Conservation (phyloP, 2,797 vertebrate genomes). For the Mormyrus proboscirostris region DNA sequence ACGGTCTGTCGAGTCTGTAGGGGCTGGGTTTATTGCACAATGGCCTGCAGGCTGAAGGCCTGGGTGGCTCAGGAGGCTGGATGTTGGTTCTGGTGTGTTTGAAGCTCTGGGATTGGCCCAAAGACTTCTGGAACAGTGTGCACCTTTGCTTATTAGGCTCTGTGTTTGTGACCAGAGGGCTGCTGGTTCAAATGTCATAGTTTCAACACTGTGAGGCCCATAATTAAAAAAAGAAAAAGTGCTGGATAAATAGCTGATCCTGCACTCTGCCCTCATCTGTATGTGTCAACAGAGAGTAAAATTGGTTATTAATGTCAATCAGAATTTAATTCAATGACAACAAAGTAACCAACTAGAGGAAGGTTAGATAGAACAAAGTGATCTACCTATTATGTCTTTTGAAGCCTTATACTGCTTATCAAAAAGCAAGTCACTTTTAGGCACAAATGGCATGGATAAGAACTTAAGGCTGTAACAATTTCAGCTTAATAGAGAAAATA, state of each 20-base stretch:
- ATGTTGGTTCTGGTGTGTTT: neutral
- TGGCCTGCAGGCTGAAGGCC: neutral
- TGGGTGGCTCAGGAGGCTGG: neutral
- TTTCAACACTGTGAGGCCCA: neutral
- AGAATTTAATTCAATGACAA: neutral
- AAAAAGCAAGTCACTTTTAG: neutral
- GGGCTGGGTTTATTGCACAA: neutral
- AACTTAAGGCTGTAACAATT: neutral
- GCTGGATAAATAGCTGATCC: neutral
- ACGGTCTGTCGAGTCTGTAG: neutral
- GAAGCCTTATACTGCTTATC: neutral
- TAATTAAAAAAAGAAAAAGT: neutral
- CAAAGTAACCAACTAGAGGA: neutral
- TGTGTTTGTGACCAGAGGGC: neutral
- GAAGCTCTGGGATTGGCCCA: neutral
- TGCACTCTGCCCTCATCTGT: neutral
- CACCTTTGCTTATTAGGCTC: neutral
- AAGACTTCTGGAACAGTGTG: neutral
- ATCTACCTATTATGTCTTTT: neutral
- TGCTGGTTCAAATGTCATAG: neutral
- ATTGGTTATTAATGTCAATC: neutral
- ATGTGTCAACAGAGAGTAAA: neutral
- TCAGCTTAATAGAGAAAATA: neutral
- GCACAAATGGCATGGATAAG: neutral
- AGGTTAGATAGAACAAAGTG: neutral